Evolutionary conservation across 2,113 vertebrate species (phyloP).

Genomic region (Aegithalos caudatus): DNA sequence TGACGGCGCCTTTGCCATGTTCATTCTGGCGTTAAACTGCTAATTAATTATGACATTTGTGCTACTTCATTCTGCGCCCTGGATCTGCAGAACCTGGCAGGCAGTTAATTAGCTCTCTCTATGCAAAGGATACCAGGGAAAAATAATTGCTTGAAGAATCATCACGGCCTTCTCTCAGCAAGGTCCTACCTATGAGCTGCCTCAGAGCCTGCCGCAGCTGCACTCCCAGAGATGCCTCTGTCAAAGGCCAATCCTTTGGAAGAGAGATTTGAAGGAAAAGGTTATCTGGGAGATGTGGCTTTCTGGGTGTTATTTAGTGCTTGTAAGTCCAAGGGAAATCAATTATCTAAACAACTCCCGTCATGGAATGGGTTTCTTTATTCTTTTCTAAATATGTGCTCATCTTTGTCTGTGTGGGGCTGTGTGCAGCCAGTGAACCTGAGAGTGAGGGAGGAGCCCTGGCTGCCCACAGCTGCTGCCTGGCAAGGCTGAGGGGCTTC

Average conservation of each 20-base stretch:
- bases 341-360: constrained; percentile 22
- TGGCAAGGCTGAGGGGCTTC: neutral
- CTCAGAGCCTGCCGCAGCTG: neutral
- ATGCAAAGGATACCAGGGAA: constrained; percentile 4
- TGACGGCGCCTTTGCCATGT: neutral
- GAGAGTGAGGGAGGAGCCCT: neutral
- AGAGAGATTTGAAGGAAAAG: constrained; percentile 28
- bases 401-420: neutral
- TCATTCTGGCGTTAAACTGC: neutral
- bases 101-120: constrained; percentile 57
- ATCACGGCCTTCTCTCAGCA: neutral
- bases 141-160: constrained; percentile 55
- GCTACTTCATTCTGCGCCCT: neutral
- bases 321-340: constrained; percentile 48
- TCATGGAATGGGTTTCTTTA: constrained; percentile 20
- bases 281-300: neutral
- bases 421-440: neutral
- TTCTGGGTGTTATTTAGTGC: neutral
- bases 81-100: neutral
- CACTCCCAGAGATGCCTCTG: neutral
- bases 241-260: constrained; percentile 31
- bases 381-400: neutral
- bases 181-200: constrained; percentile 8
- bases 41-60: constrained; percentile 65
- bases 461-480: accelerated